Evolutionary conservation across 2,797 vertebrate genomes (phyloP).

Genomic region (Periophthalmus magnuspinnatus): DNA sequence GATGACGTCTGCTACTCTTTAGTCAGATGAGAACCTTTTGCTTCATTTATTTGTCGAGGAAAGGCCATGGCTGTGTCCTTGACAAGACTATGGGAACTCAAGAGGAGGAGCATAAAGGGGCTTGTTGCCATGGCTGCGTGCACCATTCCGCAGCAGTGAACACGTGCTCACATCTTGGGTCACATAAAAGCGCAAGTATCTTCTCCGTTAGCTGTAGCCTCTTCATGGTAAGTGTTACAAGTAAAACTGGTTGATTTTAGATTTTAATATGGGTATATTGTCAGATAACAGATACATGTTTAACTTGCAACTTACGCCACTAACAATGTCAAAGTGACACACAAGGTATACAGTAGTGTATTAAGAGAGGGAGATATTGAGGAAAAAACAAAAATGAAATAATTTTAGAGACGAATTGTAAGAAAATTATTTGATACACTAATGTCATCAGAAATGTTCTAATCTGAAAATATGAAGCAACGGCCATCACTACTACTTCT

Average conservation of each 20-base stretch:
- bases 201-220: slow-evolving; percentile 1
- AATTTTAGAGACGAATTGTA: too few species aligned
- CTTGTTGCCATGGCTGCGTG: slow-evolving; percentile 65
- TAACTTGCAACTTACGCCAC: too few species aligned
- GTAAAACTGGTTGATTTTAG: slow-evolving; percentile 2
- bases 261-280: neutral
- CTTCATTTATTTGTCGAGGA: slow-evolving; percentile 62
- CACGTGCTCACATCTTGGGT: slow-evolving; percentile 38
- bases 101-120: slow-evolving; percentile 48
- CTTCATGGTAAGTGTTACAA: neutral
- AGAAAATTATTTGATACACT: too few species aligned
- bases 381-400: too few species aligned
- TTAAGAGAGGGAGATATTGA: too few species aligned
- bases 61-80: slow-evolving; percentile 62
- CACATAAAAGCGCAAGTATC: slow-evolving; percentile 13
- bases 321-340: neutral
- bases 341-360: neutral
- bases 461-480: too few species aligned
- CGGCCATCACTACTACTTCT: too few species aligned
- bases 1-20: slow-evolving; percentile 68
- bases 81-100: slow-evolving; percentile 50
- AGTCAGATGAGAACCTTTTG: slow-evolving; percentile 58
- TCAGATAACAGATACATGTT: neutral
- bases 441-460: too few species aligned
- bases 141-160: slow-evolving; percentile 52